Evolutionary conservation across 2,797 vertebrate genomes (phyloP), one percentile per base, ranked within the genome.

Genomic region (Limnodromus scolopaceus): DNA sequence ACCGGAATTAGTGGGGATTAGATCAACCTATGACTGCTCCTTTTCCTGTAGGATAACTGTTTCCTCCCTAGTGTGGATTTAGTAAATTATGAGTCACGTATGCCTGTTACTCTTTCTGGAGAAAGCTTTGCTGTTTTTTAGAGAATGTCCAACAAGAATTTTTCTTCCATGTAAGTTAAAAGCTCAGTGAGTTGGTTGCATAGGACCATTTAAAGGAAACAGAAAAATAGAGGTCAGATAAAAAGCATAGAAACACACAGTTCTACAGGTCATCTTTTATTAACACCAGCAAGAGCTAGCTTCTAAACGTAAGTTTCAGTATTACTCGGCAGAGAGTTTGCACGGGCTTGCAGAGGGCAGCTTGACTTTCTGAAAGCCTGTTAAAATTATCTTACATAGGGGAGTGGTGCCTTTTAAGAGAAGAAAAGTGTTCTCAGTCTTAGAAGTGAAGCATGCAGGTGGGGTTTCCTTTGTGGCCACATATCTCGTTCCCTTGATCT

Each of bases 381-480:
- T 84, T 22, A 87, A 76, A 92, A 88, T 72, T 60, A 43, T 53
- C 14, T 82, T 57, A 23, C 38, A 23, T 17, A 64, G 34, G 18
- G 81, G 92, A 84, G 81, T 74, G 77, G 48, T 1, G 8, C 17
- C 38, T 91, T 90, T 94, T 87, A 79, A 91, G 45, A 91, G 24
- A 27, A 84, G 83, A 74, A 68, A 69, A 16, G 4, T 28, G 38
- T 79, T 64, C 63, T 84, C 58, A 68, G 77, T 34, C 24, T 86
- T 77, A 64, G 72, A 89, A 48, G n/a, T 7, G 13, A 88, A 87
- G 68, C 6, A 0, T 54, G 84, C 90, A 94, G 95, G 93, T 96
- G 96, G 95, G 24, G 95, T 91, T 97, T 97, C 94, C 96, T 94
- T 92, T 96, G 96, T 77, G 95, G 95, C 89, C 61, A 34, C 55